Evolutionary conservation across 2,888 invertebrate species (phyloP), one percentile per base, ranked within the genome.

Genomic region (Torymus texanus): DNA sequence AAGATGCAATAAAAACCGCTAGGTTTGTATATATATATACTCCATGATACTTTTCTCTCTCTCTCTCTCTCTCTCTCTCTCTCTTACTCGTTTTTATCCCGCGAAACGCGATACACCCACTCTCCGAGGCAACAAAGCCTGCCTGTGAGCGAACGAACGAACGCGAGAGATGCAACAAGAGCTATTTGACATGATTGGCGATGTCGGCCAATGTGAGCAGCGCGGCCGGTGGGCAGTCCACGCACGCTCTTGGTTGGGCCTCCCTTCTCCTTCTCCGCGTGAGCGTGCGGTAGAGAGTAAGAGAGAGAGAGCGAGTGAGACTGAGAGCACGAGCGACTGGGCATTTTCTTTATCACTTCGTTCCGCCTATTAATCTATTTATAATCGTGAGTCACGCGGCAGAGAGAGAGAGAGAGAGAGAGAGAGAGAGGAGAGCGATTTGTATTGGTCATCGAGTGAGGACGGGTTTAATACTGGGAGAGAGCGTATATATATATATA

Each of bases 201-300:
- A 85, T 85, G 85, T 87, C 84, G 87, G 85, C 88, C 88, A 89
- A 89, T 89, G 87, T 87, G 88, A 41, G 87, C 88, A 85, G 56
- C 41, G 41, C 29, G 14, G 68, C 41, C 87, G 82, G 88, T 89
- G 88, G 88, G 88, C 88, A 87, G 88, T 88, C 87, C 88, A 82
- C 86, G 81, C 83, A 85, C 86, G 81, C 83, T 85, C 85, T 83
- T 86, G 86, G 86, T 86, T 87, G 88, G 87, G 87, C 86, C 85
- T 86, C 85, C 82, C 85, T 86, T 85, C 85, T 84, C 86, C 85
- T 85, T 85, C 85, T 84, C 85, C 84, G 83, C 84, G 83, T 80
- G 83, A 79, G 82, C 79, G 71, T 80, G 71, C 74, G 66, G n/a
- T n/a, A n/a, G n/a, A 11, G 29, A 29, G 14, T 13, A 0, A 24